Evolutionary conservation across 2,888 invertebrate genomes (phyloP).

Genomic region (Eucera pruinosa): DNA sequence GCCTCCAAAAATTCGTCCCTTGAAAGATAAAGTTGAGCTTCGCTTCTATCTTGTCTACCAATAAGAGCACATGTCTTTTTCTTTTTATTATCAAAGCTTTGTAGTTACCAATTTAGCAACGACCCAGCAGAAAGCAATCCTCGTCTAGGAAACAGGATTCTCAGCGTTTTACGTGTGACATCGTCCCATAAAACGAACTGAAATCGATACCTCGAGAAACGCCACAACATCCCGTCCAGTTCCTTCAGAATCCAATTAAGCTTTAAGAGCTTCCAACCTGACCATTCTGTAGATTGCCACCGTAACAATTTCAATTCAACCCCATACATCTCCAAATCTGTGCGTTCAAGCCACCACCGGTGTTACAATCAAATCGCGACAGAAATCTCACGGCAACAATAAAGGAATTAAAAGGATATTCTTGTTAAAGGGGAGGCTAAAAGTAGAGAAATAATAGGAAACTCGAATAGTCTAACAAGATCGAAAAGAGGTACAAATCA

Average conservation of each 20-base stretch:
- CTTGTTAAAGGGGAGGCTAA: no score
- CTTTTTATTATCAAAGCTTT: no score
- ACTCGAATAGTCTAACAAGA: no score
- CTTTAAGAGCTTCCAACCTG: slow-evolving; percentile 53
- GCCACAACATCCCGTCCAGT: slow-evolving; percentile 27
- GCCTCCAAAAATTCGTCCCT: no score
- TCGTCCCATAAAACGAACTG: slow-evolving; percentile 48
- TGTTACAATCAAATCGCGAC: slow-evolving; percentile 2
- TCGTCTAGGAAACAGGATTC: slow-evolving; percentile 27
- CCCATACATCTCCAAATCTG: slow-evolving; percentile 42
- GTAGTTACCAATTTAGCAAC: not conserved
- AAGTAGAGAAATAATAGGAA: no score
- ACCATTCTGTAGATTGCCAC: slow-evolving; percentile 52
- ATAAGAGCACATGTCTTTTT: no score
- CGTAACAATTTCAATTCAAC: slow-evolving; percentile 54
- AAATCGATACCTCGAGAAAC: slow-evolving; percentile 56
- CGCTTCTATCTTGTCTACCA: no score
- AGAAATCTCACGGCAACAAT: not conserved
- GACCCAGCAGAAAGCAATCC: slow-evolving; percentile 10
- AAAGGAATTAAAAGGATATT: no score
- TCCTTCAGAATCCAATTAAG: slow-evolving; percentile 65
- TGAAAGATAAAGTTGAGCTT: no score
- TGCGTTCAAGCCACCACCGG: slow-evolving; percentile 4
- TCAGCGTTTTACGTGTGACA: slow-evolving; percentile 53
- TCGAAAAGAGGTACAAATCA: slow-evolving; percentile 10